A percentile compares a stretch with the other conserved stretches of the same genome.
Conservation (phyloP, 2,888 invertebrate species). For the Hoplodrina ambigua region DNA sequence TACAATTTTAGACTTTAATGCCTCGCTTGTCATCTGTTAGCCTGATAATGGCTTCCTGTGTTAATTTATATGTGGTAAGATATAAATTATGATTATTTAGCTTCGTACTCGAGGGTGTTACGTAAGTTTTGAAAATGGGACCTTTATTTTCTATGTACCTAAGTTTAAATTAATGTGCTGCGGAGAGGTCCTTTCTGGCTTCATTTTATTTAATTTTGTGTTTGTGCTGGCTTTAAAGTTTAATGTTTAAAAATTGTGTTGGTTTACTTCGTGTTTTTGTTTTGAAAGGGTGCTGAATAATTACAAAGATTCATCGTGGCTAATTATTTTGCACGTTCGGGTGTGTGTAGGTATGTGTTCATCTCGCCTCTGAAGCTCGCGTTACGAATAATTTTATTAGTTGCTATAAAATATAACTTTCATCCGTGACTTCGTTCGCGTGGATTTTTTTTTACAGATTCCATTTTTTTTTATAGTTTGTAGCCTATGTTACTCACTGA, state of each 20-base stretch:
- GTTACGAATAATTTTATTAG: not conserved
- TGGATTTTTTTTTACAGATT: too few relatives aligned
- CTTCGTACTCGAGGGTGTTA: slow-evolving; percentile 49
- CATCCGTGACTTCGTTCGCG: too few relatives aligned
- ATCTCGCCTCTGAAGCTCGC: not conserved
- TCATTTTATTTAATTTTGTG: slow-evolving; percentile 55
- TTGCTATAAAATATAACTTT: too few relatives aligned
- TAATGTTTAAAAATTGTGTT: slow-evolving; percentile 33
- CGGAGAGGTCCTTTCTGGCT: slow-evolving; percentile 34
- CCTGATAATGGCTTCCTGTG: slow-evolving; percentile 81
- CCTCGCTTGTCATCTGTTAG: slow-evolving; percentile 76
- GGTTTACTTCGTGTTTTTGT: slow-evolving; percentile 5
- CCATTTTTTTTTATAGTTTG: too few relatives aligned
- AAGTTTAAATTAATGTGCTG: slow-evolving; percentile 58
- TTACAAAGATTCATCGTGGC: not conserved
- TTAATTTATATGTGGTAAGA: slow-evolving; percentile 77
- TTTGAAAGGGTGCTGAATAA: not conserved
- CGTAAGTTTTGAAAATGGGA: slow-evolving; percentile 48
- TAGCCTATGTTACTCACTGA: too few relatives aligned
- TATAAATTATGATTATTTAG: slow-evolving; percentile 77
- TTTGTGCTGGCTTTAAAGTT: slow-evolving; percentile 20
- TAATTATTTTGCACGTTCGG: slow-evolving; percentile 6
- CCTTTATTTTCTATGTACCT: slow-evolving; percentile 48
- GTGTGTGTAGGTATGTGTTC: not conserved
- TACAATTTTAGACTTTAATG: slow-evolving; percentile 85